Conservation (phyloP, 2,797 vertebrate species). For the Bryconaethiops microstoma region DNA sequence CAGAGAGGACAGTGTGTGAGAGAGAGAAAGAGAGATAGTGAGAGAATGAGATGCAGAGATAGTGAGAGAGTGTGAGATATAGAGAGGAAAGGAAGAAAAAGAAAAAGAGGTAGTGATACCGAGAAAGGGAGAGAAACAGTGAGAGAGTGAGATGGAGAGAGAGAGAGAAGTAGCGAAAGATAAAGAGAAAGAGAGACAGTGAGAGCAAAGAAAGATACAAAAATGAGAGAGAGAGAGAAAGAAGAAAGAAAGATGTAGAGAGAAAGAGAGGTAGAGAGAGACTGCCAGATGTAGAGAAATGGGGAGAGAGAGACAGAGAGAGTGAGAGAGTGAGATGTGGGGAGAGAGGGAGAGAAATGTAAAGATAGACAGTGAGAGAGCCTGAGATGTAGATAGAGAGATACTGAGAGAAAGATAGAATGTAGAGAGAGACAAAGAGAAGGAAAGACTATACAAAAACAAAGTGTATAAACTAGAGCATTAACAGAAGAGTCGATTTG, state of each 20-base stretch:
- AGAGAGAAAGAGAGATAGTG: not conserved
- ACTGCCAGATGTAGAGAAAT: no score
- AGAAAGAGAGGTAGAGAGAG: not conserved
- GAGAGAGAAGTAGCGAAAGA: not conserved
- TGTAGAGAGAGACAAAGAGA: no score
- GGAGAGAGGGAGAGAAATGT: not conserved
- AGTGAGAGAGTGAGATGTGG: not conserved
- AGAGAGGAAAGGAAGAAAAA: not conserved
- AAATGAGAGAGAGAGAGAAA: no score
- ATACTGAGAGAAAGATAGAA: no score
- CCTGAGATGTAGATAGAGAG: no score
- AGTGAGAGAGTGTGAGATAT: not conserved
- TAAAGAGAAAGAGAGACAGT: not conserved
- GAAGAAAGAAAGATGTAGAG: no score
- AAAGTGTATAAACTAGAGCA: no score
- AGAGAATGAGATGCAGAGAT: not conserved
- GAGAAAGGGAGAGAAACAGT: not conserved
- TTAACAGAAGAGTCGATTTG: no score
- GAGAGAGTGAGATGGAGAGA: not conserved
- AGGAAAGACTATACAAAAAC: no score
- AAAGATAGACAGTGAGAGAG: no score
- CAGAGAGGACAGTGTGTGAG: no score
- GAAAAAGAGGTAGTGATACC: not conserved
- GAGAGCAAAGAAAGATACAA: no score
- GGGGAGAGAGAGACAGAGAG: not conserved